phyloP scores from a whole-genome alignment of 2,888 invertebrate genomes.

The Leptopterna dolabrata region DNA sequence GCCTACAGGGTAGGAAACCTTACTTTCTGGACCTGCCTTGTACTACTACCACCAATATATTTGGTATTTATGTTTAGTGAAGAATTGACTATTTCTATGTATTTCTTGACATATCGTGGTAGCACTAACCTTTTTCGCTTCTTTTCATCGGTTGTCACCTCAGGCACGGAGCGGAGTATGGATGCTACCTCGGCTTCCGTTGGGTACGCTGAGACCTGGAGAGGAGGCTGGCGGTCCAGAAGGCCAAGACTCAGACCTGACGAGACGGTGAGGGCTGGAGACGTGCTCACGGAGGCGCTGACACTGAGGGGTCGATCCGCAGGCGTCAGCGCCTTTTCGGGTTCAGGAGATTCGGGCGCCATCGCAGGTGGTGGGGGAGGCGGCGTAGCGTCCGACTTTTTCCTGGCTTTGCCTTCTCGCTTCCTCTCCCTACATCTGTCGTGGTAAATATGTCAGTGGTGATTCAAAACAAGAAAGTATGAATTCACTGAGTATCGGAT shows the following conservation, averaged over 20 bases:
- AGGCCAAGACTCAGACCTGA: background rate
- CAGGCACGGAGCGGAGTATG: slow-evolving; percentile 63
- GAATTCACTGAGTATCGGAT: no score
- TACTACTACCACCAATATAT: no score
- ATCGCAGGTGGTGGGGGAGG: background rate
- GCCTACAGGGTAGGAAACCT: no score
- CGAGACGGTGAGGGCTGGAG: background rate
- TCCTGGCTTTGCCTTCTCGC: slow-evolving; percentile 44
- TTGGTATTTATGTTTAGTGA: background rate
- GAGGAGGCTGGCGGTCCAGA: background rate
- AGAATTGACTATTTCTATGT: background rate
- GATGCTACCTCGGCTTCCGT: slow-evolving; percentile 64
- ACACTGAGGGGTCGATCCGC: background rate
- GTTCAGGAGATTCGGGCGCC: background rate
- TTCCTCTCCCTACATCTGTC: slow-evolving; percentile 46
- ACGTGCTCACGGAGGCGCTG: background rate
- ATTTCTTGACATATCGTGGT: no score
- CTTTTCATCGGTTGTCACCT: slow-evolving; percentile 53
- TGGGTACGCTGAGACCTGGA: slow-evolving; percentile 61
- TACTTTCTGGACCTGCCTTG: no score
- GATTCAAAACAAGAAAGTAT: background rate
- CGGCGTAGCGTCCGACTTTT: slow-evolving; percentile 16
- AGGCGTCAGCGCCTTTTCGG: background rate
- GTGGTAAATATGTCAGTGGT: no score
- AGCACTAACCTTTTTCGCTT: slow-evolving; percentile 38